These are phyloP conservation scores for Stigmatopora argus DNA, from an alignment of 2,113 vertebrate genomes.

Conservation along the genomic window DNA sequence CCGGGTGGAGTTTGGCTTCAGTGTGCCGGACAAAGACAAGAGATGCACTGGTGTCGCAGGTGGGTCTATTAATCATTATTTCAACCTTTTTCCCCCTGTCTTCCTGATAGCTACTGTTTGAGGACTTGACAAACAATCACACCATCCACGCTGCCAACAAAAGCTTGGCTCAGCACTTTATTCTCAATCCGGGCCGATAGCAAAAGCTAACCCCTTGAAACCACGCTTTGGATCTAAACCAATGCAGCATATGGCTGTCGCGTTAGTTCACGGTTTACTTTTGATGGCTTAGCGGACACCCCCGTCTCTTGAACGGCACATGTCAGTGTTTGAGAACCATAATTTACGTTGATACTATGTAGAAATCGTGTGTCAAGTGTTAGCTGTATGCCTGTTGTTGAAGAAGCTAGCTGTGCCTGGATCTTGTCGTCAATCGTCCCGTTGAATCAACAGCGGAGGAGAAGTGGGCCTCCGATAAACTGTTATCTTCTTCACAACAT, in stretches of 20 bases:
- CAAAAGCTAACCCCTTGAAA: constrained; percentile 24
- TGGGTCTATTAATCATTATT: constrained; percentile 11
- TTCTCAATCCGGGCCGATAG: constrained; percentile 5
- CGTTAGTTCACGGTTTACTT: not conserved
- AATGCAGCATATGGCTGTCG: constrained; percentile 7
- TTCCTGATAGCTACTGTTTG: not conserved
- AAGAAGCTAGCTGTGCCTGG: constrained; percentile 11
- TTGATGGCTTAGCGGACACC: not conserved
- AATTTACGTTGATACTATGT: not conserved
- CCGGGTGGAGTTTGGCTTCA: constrained; percentile 49
- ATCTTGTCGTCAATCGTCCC: constrained; percentile 23
- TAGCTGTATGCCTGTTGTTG: not conserved
- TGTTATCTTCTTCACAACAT: too few species aligned
- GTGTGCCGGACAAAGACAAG: constrained; percentile 47
- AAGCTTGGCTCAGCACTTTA: constrained; percentile 16
- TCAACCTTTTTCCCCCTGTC: too few species aligned
- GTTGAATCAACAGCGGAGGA: constrained; percentile 25
- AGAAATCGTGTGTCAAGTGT: not conserved
- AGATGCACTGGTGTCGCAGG: constrained; percentile 26
- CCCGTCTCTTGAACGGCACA: not conserved
- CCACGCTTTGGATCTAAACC: not conserved
- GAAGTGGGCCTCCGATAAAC: constrained; percentile 28
- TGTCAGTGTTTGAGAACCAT: not conserved
- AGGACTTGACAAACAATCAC: not conserved
- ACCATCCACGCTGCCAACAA: not conserved